Conservation (phyloP, 2,888 invertebrate genomes). For the Digitonthophagus gazella region DNA sequence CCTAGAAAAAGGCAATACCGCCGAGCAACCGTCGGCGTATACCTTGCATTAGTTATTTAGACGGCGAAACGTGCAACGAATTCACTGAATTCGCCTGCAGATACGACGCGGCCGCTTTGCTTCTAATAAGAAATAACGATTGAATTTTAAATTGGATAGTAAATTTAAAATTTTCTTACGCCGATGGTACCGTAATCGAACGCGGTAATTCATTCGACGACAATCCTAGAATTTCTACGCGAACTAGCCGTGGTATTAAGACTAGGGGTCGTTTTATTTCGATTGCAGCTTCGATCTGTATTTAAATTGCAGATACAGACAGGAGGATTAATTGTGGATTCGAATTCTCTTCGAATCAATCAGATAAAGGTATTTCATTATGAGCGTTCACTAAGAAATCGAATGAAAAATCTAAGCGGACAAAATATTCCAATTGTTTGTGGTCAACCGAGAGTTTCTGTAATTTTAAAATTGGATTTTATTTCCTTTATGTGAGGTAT, state of each 20-base stretch:
- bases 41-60: constrained; percentile 10
- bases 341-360: neutral
- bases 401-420: too few species aligned
- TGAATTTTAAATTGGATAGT: constrained; percentile 18
- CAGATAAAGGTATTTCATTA: constrained; percentile 4
- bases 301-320: neutral
- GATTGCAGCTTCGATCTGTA: neutral
- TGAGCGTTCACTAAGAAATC: neutral
- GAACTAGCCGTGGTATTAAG: neutral
- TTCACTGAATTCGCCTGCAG: neutral
- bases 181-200: neutral
- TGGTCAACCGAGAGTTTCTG: too few species aligned
- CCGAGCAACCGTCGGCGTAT: neutral
- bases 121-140: constrained; percentile 16
- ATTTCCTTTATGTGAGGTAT: too few species aligned
- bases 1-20: neutral
- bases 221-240: neutral
- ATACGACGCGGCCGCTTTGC: neutral
- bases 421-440: too few species aligned
- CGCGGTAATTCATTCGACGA: constrained; percentile 1
- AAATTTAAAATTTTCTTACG: constrained; percentile 6
- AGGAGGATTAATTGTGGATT: neutral
- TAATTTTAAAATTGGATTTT: too few species aligned
- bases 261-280: neutral
- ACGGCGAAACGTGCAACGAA: constrained; percentile 7